Conservation (phyloP, 2,888 invertebrate species). For the Metopia argyrocephala region DNA sequence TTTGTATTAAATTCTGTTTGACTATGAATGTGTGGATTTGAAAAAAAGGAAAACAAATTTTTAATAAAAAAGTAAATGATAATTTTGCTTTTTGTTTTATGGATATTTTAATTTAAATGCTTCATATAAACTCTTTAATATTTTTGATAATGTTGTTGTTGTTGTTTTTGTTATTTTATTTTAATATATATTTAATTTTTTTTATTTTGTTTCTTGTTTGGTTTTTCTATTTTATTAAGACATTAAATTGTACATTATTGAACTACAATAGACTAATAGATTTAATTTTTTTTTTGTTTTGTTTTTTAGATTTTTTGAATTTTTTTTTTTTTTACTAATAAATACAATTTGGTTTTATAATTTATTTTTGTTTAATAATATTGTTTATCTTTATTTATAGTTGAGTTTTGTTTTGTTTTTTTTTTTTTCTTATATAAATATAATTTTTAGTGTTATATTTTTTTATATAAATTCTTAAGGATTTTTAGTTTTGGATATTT, state of each 20-base stretch:
- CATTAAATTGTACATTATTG: conserved; percentile 64
- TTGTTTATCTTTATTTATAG: conserved; percentile 70
- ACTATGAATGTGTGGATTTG: conserved; percentile 48
- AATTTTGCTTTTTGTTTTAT: too few species aligned
- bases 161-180: neutral
- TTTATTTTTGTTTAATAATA: conserved; percentile 70
- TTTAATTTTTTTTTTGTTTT: conserved; percentile 45
- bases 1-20: conserved; percentile 44
- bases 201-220: conserved; percentile 4
- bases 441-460: conserved; percentile 51
- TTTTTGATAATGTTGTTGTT: conserved; percentile 1
- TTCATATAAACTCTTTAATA: conserved; percentile 53
- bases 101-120: too few species aligned
- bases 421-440: conserved; percentile 35
- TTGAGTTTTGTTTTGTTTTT: conserved; percentile 46
- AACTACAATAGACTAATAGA: conserved; percentile 62
- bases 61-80: conserved; percentile 31
- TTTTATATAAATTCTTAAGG: conserved; percentile 63
- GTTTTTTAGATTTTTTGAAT: conserved; percentile 13
- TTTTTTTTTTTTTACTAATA: conserved; percentile 59
- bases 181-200: conserved; percentile 25
- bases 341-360: conserved; percentile 63
- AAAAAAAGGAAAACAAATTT: neutral
- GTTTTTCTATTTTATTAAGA: conserved; percentile 38
- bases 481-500: neutral